Percentiles rank a stretch among this genome's conserved stretches.
Evolutionary conservation across 1,140 invertebrate species (phyloP).

Genomic region (Bombus superbus): DNA sequence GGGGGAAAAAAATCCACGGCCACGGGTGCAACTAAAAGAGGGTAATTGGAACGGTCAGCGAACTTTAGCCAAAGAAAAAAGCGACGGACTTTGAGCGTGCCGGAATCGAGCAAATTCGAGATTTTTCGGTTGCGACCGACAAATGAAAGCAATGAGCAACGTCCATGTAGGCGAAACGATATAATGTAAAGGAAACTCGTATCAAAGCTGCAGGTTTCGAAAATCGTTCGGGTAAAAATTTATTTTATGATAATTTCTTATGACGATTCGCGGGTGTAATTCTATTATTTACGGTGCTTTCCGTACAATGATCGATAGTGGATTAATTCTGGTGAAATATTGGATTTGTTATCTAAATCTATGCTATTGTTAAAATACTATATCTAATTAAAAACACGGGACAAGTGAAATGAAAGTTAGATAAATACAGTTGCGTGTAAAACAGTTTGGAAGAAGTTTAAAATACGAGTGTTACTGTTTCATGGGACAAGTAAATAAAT

Average conservation of each 20-base stretch:
- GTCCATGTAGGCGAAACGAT: background rate
- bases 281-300: background rate
- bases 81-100: background rate
- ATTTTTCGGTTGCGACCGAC: background rate
- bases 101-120: background rate
- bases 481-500: background rate
- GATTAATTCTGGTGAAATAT: background rate
- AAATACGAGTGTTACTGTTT: background rate
- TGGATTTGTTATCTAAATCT: background rate
- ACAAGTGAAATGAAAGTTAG: background rate
- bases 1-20: background rate
- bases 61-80: background rate
- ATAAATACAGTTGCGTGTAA: background rate
- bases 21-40: background rate
- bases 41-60: constrained; percentile 4
- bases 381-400: background rate
- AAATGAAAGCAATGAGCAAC: background rate
- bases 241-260: background rate
- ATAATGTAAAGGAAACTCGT: background rate
- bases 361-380: background rate
- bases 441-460: background rate
- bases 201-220: background rate
- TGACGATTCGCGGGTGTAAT: background rate
- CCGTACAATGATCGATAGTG: background rate
- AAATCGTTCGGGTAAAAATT: background rate